Percentiles rank a stretch among this genome's conserved stretches.
Evolutionary conservation across 2,797 vertebrate species (phyloP).

Genomic region (Pyrocephalus nanus): DNA sequence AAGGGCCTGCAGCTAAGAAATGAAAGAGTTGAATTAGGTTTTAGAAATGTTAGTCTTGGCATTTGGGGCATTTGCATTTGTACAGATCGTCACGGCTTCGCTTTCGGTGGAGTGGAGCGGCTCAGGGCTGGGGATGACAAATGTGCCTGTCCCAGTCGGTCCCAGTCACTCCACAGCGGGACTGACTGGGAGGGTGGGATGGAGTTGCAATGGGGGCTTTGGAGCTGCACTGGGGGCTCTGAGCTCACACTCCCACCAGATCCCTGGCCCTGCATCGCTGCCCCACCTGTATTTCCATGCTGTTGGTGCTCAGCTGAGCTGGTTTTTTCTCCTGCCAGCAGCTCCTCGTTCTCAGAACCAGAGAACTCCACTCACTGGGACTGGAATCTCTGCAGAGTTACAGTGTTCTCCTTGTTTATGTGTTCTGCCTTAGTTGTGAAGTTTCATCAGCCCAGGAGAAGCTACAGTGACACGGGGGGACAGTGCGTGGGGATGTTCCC

Average conservation of each 20-base stretch:
- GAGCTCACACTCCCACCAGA: accelerated
- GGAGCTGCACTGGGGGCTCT: not conserved
- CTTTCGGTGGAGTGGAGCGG: not conserved
- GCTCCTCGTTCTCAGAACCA: not conserved
- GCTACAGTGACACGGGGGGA: accelerated
- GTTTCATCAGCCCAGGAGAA: not conserved
- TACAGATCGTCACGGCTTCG: not conserved
- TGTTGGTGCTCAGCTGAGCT: not conserved
- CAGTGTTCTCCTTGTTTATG: not conserved
- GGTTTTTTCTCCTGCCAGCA: not conserved
- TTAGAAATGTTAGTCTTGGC: slow-evolving; percentile 54
- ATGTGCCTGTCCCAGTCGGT: not conserved
- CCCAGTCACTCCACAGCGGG: not conserved
- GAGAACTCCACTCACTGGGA: accelerated
- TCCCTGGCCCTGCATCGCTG: accelerated
- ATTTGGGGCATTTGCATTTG: slow-evolving; percentile 30
- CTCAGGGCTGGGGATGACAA: not conserved
- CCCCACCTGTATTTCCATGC: not conserved
- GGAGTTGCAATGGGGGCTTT: too few relatives aligned
- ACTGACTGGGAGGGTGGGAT: too few relatives aligned
- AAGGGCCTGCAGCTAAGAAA: slow-evolving; percentile 71
- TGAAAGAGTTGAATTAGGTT: slow-evolving; percentile 66
- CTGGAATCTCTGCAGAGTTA: not conserved
- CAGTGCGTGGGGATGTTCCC: accelerated
- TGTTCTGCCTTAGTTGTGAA: not conserved